Percentiles rank a stretch among this genome's conserved stretches.
Conservation (phyloP, 2,888 invertebrate species). For the Phytoseiulus persimilis region DNA sequence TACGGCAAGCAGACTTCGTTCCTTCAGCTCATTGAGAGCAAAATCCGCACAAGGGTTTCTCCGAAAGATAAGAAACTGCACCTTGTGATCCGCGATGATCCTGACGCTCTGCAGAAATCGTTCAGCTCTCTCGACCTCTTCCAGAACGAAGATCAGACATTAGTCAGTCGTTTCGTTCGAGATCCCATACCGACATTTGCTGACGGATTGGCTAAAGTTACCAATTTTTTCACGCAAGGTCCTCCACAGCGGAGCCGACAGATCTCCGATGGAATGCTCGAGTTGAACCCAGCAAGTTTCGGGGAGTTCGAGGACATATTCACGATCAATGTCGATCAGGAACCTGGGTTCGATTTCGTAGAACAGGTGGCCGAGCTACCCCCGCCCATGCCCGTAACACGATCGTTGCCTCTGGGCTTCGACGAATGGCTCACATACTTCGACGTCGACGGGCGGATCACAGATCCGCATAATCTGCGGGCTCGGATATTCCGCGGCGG, state of each 20-base stretch:
- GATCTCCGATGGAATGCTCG: constrained; percentile 34
- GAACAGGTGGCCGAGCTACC: constrained; percentile 56
- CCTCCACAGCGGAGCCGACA: constrained; percentile 44
- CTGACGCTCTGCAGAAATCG: constrained; percentile 64
- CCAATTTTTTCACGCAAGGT: constrained; percentile 62
- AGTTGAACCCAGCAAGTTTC: constrained; percentile 39
- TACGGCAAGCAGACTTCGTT: background rate
- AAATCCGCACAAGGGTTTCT: constrained; percentile 17
- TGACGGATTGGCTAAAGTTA: constrained; percentile 76
- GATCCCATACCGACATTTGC: constrained; percentile 62
- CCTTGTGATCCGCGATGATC: constrained; percentile 61
- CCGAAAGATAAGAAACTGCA: constrained; percentile 60
- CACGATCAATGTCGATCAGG: constrained; percentile 49
- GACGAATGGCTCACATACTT: constrained; percentile 74
- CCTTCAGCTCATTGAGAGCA: background rate
- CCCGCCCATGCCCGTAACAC: constrained; percentile 60
- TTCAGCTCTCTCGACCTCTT: constrained; percentile 79
- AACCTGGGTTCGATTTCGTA: constrained; percentile 50
- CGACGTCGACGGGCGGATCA: constrained; percentile 70
- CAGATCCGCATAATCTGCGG: constrained; percentile 67
- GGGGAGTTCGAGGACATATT: constrained; percentile 38
- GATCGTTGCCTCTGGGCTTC: constrained; percentile 64
- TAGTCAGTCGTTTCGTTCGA: constrained; percentile 51
- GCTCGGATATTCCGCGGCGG: constrained; percentile 89
- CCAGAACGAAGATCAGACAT: constrained; percentile 57